Evolutionary conservation across 2,113 vertebrate species (phyloP).

Genomic region (Gnathonemus longibarbis): DNA sequence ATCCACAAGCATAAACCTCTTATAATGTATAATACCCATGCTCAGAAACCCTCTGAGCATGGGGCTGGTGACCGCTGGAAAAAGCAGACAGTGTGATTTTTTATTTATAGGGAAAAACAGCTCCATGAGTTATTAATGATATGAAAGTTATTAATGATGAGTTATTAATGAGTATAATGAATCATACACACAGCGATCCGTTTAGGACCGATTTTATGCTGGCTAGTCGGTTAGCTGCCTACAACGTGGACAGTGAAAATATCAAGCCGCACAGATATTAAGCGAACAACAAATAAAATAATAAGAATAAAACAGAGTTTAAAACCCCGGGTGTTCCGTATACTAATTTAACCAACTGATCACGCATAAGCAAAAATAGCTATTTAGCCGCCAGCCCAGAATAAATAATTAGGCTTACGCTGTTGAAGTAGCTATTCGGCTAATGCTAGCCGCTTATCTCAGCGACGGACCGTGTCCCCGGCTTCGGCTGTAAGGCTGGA

Average conservation of each 20-base stretch:
- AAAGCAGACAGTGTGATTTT: not conserved
- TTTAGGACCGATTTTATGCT: not conserved
- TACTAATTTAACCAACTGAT: not conserved
- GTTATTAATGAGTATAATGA: not conserved
- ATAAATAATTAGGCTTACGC: not conserved
- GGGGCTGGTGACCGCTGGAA: not conserved
- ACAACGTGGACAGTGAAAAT: not conserved
- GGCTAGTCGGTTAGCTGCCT: not conserved
- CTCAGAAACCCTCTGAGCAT: not conserved
- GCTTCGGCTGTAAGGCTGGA: not conserved
- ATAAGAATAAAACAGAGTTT: not conserved
- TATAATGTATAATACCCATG: not conserved
- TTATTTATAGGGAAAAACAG: not conserved
- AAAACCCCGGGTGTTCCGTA: not conserved
- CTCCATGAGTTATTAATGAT: not conserved
- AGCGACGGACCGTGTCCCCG: not conserved
- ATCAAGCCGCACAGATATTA: not conserved
- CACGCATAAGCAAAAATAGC: not conserved
- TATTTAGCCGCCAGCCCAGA: not conserved
- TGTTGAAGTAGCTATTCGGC: not conserved
- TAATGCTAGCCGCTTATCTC: not conserved
- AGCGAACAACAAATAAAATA: not conserved
- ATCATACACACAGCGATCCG: not conserved
- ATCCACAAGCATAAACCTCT: conserved; percentile 11
- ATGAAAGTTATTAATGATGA: not conserved